Percentiles rank a stretch among this genome's conserved stretches.
Conservation (phyloP, 53 echinoderm and acorn worm species). For the Apostichopus leukothele region DNA sequence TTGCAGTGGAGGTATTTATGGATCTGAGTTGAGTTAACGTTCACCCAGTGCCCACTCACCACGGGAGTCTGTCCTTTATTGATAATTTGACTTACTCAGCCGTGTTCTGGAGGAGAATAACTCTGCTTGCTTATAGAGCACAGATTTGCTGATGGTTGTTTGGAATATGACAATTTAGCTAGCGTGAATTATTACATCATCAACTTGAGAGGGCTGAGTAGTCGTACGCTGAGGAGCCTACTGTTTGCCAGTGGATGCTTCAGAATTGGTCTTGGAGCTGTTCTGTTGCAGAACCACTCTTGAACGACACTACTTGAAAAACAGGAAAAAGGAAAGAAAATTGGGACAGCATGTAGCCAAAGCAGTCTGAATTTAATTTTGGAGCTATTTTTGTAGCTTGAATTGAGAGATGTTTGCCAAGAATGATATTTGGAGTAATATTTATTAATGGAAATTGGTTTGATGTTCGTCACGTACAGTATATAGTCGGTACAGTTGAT, state of each 20-base stretch:
- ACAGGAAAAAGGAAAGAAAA: not conserved
- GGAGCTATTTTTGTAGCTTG: not conserved
- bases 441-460: not conserved
- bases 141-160: not conserved
- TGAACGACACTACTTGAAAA: not conserved
- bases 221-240: not conserved
- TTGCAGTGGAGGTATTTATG: not conserved
- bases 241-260: not conserved
- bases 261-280: conserved; percentile 11
- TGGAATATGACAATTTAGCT: not conserved
- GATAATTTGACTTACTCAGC: not conserved
- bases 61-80: not conserved
- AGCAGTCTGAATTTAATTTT: not conserved
- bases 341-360: not conserved
- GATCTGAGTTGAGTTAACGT: conserved; percentile 13
- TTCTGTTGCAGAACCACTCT: not conserved
- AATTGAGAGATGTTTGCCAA: not conserved
- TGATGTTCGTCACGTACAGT: not conserved
- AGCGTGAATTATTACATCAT: conserved; percentile 1
- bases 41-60: not conserved
- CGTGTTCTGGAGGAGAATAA: not conserved
- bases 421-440: not conserved
- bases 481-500: not conserved
- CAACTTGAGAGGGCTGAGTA: not conserved
- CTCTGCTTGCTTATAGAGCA: not conserved